Conservation (phyloP, 2,797 vertebrate genomes). For the Peromyscus aztecus region DNA sequence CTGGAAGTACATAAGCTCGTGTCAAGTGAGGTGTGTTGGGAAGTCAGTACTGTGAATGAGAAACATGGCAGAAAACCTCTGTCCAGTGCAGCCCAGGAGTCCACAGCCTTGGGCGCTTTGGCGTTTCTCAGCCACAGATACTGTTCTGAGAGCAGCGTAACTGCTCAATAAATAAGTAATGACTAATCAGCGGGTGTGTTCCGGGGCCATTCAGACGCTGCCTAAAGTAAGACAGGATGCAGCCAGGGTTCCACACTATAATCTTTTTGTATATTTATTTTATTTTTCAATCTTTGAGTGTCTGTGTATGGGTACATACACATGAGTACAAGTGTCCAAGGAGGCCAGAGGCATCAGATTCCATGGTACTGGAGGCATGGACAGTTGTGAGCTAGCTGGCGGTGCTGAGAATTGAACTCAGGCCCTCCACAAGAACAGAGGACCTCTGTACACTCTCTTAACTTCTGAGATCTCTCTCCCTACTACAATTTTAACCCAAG, state of each 20-base stretch:
- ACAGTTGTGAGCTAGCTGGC: neutral
- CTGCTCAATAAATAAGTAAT: neutral
- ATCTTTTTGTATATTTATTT: neutral
- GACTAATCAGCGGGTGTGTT: neutral
- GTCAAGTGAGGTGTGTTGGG: neutral
- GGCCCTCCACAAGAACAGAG: neutral
- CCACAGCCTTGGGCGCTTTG: neutral
- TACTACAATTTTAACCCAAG: neutral
- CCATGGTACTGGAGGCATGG: neutral
- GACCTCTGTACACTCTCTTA: neutral
- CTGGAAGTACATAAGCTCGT: neutral
- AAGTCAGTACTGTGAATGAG: neutral
- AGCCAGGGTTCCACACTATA: neutral
- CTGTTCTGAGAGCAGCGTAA: neutral
- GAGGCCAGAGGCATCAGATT: neutral
- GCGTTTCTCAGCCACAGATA: neutral
- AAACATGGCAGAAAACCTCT: neutral
- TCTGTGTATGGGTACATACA: neutral
- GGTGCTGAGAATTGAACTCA: neutral
- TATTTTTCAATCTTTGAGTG: neutral
- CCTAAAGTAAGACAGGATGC: neutral
- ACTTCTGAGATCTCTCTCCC: neutral
- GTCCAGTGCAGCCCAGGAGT: neutral
- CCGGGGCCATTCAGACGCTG: neutral
- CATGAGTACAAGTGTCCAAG: neutral